phyloP scores from a whole-genome alignment of 2,113 vertebrate genomes.

The Oreochromis tanganicae region DNA sequence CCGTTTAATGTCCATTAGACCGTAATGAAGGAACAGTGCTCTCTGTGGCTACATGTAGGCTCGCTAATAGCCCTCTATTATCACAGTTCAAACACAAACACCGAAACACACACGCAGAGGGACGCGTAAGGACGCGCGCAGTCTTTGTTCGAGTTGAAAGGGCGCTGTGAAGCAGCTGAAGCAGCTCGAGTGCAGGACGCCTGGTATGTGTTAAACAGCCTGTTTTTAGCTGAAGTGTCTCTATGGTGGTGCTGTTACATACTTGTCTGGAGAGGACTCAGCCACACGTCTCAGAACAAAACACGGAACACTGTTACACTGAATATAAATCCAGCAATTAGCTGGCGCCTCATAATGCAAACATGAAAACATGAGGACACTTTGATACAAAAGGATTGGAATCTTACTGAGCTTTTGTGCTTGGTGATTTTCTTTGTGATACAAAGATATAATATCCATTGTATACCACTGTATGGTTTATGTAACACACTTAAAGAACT shows the following conservation, averaged over 20 bases:
- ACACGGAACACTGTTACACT: background rate
- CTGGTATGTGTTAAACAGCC: slow-evolving; percentile 30
- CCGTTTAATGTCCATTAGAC: slow-evolving; percentile 44
- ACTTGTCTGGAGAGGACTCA: slow-evolving; percentile 18
- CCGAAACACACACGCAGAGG: background rate
- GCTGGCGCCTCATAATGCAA: background rate
- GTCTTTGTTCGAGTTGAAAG: slow-evolving; percentile 26
- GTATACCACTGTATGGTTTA: background rate
- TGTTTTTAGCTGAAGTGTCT: slow-evolving; percentile 43
- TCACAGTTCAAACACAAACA: slow-evolving; percentile 33
- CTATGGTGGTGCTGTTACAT: background rate
- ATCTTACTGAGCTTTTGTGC: background rate
- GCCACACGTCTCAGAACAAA: background rate
- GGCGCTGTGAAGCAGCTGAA: slow-evolving; percentile 21
- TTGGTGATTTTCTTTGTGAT: background rate
- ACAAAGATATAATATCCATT: background rate
- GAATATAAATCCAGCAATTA: background rate
- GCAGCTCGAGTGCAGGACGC: slow-evolving; percentile 23
- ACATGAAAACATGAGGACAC: background rate
- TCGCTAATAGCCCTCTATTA: slow-evolving; percentile 52
- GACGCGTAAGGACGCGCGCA: background rate
- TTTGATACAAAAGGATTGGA: background rate
- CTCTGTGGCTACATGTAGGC: slow-evolving; percentile 22
- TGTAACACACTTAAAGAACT: background rate
- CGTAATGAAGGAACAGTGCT: slow-evolving; percentile 34